A percentile compares a stretch with the other conserved stretches of the same genome.
phyloP scores from a whole-genome alignment of 2,888 invertebrate species.

The Troilus luridus region DNA sequence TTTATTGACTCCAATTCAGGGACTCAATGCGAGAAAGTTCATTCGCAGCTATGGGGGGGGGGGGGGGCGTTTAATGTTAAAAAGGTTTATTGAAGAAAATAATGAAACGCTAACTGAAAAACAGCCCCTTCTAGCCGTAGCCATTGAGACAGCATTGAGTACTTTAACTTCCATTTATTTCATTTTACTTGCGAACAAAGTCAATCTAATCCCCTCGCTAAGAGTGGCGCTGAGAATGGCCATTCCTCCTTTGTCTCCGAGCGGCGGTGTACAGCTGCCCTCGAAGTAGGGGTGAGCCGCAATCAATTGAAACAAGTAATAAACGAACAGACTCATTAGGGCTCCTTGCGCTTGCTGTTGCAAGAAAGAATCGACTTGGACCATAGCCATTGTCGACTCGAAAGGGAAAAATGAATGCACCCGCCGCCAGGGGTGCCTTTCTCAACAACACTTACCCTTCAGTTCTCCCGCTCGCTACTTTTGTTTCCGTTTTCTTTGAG shows the following conservation, averaged over 20 bases:
- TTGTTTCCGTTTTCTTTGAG: neutral
- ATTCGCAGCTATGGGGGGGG: neutral
- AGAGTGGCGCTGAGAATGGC: constrained; percentile 28
- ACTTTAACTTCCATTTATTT: constrained; percentile 49
- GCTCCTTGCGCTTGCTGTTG: constrained; percentile 23
- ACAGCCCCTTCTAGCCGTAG: constrained; percentile 13
- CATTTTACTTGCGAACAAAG: constrained; percentile 30
- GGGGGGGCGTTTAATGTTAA: constrained; percentile 32
- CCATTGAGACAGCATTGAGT: constrained; percentile 33
- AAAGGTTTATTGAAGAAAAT: constrained; percentile 34
- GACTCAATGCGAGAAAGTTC: neutral
- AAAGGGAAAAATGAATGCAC: constrained; percentile 54
- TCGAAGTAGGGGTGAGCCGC: constrained; percentile 37
- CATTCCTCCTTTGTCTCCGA: constrained; percentile 30
- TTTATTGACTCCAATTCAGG: constrained; percentile 1
- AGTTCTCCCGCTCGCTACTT: neutral
- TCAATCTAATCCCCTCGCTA: constrained; percentile 41
- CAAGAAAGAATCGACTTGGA: constrained; percentile 1
- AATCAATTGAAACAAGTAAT: constrained; percentile 59
- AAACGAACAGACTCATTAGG: constrained; percentile 57
- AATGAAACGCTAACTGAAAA: constrained; percentile 38
- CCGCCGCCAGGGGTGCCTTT: constrained; percentile 14
- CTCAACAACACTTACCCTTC: constrained; percentile 40
- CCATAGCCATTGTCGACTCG: constrained; percentile 4
- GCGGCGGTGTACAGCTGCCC: constrained; percentile 41